Base-by-base conservation (phyloP, 2,113 vertebrate genomes). In the Neodontobutis hainanensis region DNA sequence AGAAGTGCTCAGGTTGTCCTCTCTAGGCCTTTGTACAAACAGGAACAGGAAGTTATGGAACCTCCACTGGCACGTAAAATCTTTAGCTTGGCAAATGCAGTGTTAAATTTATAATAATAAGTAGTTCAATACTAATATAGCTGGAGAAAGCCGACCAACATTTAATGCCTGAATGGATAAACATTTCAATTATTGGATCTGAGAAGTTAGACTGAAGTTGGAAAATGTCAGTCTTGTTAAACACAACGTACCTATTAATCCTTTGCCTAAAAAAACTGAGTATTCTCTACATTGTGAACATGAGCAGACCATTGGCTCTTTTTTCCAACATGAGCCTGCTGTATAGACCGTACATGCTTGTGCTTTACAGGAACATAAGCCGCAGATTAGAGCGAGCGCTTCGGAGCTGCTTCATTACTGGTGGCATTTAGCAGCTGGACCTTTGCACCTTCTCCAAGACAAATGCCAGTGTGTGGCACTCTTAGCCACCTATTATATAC, bases 341-440 rank as follows among this genome's bases (percentile, higher is more conserved):
- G 12, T 14, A 46, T 11, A 36, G 52, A 15, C 52, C 48, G 68
- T 65, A 73, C 73, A 47, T 76, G 46, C 46, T 50, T 63, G 59
- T 58, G 61, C 63, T 67, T 66, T 53, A 42, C 36, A 72, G 61
- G 67, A 71, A 80, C 68, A 81, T 88, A 85, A 84, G 67, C 45
- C 61, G 56, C 68, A 77, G 73, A 84, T 83, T 75, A 81, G 77
- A 87, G 77, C 65, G 61, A 73, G 49, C 73, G 59, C 71, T 72
- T 47, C 66, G 43, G 65, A 78, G 83, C 72, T 63, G 81, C 87
- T 91, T 92, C 87, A 92, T 91, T 92, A 89, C 80, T 73, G 77
- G 58, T 91, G 89, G 88, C 90, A 92, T 92, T 92, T 91, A 92
- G 78, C 81, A 66, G 65, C 65, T 61, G 45, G 80, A 86, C 75